phyloP scores from a whole-genome alignment of 1,140 invertebrate species.

The Drosophila suzukii region DNA sequence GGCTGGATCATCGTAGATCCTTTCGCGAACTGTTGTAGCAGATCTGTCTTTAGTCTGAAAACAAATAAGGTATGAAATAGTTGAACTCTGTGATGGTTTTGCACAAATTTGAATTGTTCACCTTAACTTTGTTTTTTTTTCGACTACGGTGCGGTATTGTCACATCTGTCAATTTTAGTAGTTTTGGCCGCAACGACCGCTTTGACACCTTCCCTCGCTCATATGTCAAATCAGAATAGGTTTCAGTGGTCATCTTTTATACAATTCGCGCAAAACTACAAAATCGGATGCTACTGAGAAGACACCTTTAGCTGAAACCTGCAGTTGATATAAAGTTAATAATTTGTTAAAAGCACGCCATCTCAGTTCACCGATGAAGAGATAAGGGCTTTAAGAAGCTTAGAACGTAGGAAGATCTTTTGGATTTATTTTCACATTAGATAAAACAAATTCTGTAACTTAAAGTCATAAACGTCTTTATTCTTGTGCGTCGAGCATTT shows the following conservation, averaged over 20 bases:
- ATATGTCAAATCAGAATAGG: slow-evolving; percentile 74
- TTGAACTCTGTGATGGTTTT: not conserved
- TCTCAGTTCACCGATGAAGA: no score
- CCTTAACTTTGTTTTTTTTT: slow-evolving; percentile 82
- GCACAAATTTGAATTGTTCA: slow-evolving; percentile 17
- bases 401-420: not conserved
- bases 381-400: not conserved
- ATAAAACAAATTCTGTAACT: no score
- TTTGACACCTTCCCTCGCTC: slow-evolving; percentile 71
- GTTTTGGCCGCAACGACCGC: slow-evolving; percentile 69
- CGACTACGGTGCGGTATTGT: slow-evolving; percentile 77
- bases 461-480: not conserved
- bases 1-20: slow-evolving; percentile 83
- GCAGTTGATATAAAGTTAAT: not conserved
- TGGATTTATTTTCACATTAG: not conserved
- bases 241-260: slow-evolving; percentile 73
- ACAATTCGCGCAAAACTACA: slow-evolving; percentile 7
- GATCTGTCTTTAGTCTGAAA: slow-evolving; percentile 74
- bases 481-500: not conserved
- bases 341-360: not conserved
- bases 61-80: not conserved
- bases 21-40: slow-evolving; percentile 67
- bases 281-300: slow-evolving; percentile 6
- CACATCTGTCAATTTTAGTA: slow-evolving; percentile 78
- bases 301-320: not conserved